These are phyloP conservation scores for Suillia variegata DNA, from an alignment of 2,888 invertebrate genomes.

Conservation along the genomic window DNA sequence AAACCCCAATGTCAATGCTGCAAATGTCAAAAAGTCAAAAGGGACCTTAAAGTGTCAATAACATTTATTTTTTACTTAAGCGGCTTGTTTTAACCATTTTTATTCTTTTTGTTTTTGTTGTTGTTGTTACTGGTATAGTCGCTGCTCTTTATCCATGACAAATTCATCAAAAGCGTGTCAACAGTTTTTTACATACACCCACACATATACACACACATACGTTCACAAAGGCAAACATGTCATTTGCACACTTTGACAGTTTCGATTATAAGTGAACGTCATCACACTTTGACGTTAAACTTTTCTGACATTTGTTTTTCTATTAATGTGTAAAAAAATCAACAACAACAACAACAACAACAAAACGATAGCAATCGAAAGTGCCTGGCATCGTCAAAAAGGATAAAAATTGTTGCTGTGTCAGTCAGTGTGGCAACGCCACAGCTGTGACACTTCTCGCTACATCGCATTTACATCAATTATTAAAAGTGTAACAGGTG, in stretches of 20 bases:
- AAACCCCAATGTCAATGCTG: neutral
- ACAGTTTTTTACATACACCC: neutral
- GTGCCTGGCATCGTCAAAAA: too few relatives aligned
- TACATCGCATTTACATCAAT: constrained; percentile 45
- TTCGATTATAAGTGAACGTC: neutral
- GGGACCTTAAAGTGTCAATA: constrained; percentile 1
- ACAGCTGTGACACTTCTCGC: constrained; percentile 38
- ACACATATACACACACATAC: neutral
- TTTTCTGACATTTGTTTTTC: constrained; percentile 1
- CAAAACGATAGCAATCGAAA: too few relatives aligned
- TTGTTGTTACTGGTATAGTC: neutral
- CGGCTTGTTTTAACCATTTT: neutral
- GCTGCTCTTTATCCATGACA: neutral
- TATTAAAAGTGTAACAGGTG: constrained; percentile 41
- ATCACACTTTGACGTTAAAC: neutral
- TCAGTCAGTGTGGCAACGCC: too few relatives aligned
- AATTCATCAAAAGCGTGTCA: neutral
- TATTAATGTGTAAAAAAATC: constrained; percentile 34
- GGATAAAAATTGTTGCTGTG: too few relatives aligned
- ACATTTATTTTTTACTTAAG: neutral
- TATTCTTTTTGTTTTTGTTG: neutral
- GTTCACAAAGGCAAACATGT: neutral
- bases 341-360: constrained; percentile 21
- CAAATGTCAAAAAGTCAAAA: neutral
- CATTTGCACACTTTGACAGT: neutral